Evolutionary conservation across 2,797 vertebrate genomes (phyloP), one percentile per base, ranked within the genome.

Genomic region (Xiphorhynchus erythropygius): DNA sequence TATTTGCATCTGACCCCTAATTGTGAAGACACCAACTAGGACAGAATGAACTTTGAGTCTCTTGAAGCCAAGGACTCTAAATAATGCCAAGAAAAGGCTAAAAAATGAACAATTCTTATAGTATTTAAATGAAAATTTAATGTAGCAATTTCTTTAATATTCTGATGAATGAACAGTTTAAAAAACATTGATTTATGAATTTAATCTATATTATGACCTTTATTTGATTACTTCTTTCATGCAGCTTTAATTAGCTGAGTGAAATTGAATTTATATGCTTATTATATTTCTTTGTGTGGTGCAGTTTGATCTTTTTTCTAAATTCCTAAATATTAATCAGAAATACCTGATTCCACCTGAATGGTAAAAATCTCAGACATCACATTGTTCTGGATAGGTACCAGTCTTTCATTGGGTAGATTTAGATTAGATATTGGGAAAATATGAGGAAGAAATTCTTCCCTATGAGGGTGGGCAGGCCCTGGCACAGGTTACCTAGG

Each of bases 391-490:
- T 37, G 28, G 12, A 23, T 10, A 74, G 30, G 7, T 80, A 24
- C 27, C 37, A 52, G 5, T 4, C 10, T 18, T 33, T 13, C 21
- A 7, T 3, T 49, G 42, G 18, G 17, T 9, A 12, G 27, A 55
- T 41, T 55, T 41, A 55, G 6, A 44, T 24, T 5, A 63, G 28
- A 18, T 63, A 2, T 76, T 4, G 6, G 32, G 27, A 47, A 62
- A 23, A 24, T 62, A 3, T 76, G 3, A 9, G 32, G 23, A 47
- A 25, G 19, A 17, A 44, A 76, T 49, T n/a, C 1, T 23, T 32
- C 2, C 5, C 3, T 3, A 25, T 13, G 35, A 49, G 10, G 21
- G 1, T 35, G 25, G 2, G 0, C 0, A 55, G 9, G 3, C 7
- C 9, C 24, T 41, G 55, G 33, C 41, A 47, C 21, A n/a, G 32